A percentile compares a stretch with the other conserved stretches of the same genome.
phyloP scores from a whole-genome alignment of 2,888 invertebrate species.

The Mycalesis mineus region DNA sequence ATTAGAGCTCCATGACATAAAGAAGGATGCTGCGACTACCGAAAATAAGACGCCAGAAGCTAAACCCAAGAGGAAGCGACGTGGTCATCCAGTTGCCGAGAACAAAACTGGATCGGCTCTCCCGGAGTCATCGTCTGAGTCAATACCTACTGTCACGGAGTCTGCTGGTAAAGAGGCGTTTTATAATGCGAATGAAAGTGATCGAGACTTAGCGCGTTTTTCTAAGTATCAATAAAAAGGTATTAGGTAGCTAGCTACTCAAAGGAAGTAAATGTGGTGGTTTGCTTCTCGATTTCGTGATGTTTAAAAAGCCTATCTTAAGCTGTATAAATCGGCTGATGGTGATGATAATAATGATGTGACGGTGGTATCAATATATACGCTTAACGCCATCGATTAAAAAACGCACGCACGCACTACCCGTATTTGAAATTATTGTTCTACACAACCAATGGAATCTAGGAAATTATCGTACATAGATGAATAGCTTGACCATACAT shows the following conservation, averaged over 20 bases:
- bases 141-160: constrained; percentile 30
- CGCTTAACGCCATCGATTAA: too few species aligned
- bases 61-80: constrained; percentile 42
- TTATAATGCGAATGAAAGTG: constrained; percentile 59
- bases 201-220: constrained; percentile 47
- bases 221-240: not conserved
- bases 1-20: constrained; percentile 49
- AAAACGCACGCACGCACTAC: too few species aligned
- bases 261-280: too few species aligned
- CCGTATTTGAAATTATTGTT: too few species aligned
- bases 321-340: too few species aligned
- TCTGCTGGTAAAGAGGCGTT: constrained; percentile 47
- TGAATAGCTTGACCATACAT: not conserved
- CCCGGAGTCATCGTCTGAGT: constrained; percentile 39
- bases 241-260: too few species aligned
- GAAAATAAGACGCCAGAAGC: constrained; percentile 24
- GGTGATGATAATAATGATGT: too few species aligned
- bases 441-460: too few species aligned
- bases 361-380: too few species aligned
- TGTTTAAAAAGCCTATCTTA: too few species aligned
- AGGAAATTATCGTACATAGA: too few species aligned
- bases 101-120: constrained; percentile 32
- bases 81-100: constrained; percentile 24
- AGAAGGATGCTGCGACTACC: constrained; percentile 38
- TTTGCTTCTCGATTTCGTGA: too few species aligned